Conservation (phyloP, 2,888 invertebrate genomes). For the Molorchus minor region DNA sequence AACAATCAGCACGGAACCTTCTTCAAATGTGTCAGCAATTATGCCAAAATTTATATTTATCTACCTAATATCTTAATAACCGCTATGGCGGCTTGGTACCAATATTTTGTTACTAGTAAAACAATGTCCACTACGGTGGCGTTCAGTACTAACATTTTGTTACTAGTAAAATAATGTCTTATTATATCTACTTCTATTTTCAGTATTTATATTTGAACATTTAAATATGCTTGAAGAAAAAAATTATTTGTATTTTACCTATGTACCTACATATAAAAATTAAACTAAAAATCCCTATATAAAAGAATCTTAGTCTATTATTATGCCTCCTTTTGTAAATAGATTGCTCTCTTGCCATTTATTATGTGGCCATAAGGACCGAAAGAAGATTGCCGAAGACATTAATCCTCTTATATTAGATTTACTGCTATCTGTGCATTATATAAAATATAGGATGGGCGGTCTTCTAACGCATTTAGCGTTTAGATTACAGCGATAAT, state of each 20-base stretch:
- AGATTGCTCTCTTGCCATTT: constrained; percentile 25
- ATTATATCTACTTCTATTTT: too few relatives aligned
- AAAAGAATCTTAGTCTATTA: constrained; percentile 17
- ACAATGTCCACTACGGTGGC: too few relatives aligned
- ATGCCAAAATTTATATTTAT: too few relatives aligned
- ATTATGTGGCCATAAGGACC: constrained; percentile 30
- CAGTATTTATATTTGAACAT: too few relatives aligned
- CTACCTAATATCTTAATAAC: too few relatives aligned
- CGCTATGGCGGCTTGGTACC: too few relatives aligned
- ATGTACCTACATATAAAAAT: background rate
- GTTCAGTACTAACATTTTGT: too few relatives aligned
- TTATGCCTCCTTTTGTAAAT: constrained; percentile 16
- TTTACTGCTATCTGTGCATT: constrained; percentile 27
- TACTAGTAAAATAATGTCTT: too few relatives aligned
- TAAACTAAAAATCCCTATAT: constrained; percentile 1
- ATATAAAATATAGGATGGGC: background rate
- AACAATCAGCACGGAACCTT: too few relatives aligned
- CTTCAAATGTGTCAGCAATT: too few relatives aligned
- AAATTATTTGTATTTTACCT: background rate
- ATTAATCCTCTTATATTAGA: constrained; percentile 35
- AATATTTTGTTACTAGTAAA: too few relatives aligned
- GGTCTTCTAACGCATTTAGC: background rate
- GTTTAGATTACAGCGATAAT: constrained; percentile 1
- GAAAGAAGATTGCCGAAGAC: constrained; percentile 29
- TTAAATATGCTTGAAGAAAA: too few relatives aligned